Conservation (phyloP, 2,113 vertebrate species). For the Oreotrochilus melanogaster region DNA sequence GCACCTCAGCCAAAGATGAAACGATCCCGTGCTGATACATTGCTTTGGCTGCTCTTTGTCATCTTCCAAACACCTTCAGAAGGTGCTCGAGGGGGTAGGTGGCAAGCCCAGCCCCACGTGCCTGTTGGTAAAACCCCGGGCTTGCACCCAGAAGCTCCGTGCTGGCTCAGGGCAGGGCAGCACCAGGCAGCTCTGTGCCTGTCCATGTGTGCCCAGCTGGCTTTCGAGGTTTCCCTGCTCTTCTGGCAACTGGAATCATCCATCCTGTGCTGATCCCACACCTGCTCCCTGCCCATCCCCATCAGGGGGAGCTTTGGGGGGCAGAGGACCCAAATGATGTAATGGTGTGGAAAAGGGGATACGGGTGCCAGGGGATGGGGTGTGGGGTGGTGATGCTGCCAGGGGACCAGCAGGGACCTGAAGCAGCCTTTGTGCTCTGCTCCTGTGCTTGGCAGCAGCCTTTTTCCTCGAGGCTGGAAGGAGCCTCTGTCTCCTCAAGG, state of each 20-base stretch:
- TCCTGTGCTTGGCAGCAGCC: background rate
- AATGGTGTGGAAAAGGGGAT: background rate
- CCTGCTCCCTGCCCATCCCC: background rate
- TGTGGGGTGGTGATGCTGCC: background rate
- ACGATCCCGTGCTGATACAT: background rate
- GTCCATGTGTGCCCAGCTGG: background rate
- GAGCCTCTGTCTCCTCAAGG: background rate
- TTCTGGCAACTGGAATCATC: background rate
- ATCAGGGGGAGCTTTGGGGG: background rate
- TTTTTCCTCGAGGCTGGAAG: background rate
- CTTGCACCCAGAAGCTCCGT: background rate
- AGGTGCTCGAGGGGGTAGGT: background rate
- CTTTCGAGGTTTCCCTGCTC: background rate
- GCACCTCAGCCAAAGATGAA: background rate
- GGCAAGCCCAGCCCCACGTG: background rate
- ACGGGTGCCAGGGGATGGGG: background rate
- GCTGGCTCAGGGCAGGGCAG: background rate
- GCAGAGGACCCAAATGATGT: background rate
- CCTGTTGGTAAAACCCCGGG: background rate
- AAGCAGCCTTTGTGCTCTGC: background rate
- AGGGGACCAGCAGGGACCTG: background rate
- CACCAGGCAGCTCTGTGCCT: background rate
- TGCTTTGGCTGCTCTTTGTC: slow-evolving; percentile 14
- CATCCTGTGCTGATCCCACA: background rate
- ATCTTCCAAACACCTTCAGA: background rate